Evolutionary conservation across 2,888 invertebrate genomes (phyloP).

Genomic region (Achlya flavicornis): DNA sequence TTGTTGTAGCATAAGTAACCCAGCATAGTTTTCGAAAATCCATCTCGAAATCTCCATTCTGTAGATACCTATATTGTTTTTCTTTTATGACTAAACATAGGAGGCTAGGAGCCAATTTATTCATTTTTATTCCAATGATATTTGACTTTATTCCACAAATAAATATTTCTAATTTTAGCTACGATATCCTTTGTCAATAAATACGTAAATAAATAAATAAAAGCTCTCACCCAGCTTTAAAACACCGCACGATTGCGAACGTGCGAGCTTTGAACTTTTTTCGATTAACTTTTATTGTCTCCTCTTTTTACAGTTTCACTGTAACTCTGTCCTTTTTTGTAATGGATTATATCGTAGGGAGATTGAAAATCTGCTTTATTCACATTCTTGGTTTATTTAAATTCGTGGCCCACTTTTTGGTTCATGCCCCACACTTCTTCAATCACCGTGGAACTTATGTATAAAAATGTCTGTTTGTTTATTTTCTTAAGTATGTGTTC

Average conservation of each 20-base stretch:
- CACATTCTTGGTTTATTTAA: not conserved
- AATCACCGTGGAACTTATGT: too few species aligned
- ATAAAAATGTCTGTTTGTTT: too few species aligned
- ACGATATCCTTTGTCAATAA: too few species aligned
- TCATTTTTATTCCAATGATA: too few species aligned
- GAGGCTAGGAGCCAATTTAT: too few species aligned
- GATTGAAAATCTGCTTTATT: not conserved
- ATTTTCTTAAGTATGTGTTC: too few species aligned
- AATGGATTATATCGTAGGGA: not conserved
- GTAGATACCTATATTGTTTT: too few species aligned
- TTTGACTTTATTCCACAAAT: too few species aligned
- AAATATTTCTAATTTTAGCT: not conserved
- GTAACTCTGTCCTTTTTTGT: not conserved
- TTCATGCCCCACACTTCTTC: not conserved
- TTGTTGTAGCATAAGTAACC: too few species aligned
- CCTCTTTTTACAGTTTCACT: not conserved
- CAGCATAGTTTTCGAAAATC: too few species aligned
- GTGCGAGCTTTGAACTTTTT: constrained; percentile 1
- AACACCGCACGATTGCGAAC: not conserved
- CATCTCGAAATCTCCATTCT: too few species aligned
- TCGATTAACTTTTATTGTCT: constrained; percentile 8
- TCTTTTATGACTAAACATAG: too few species aligned
- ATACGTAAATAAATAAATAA: not conserved
- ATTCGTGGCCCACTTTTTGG: not conserved
- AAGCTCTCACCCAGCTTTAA: constrained; percentile 1